Percentiles rank a stretch among this genome's conserved stretches.
These are phyloP conservation scores for Alligator mississippiensis DNA, from an alignment of 2,113 vertebrate species.

Conservation along the genomic window DNA sequence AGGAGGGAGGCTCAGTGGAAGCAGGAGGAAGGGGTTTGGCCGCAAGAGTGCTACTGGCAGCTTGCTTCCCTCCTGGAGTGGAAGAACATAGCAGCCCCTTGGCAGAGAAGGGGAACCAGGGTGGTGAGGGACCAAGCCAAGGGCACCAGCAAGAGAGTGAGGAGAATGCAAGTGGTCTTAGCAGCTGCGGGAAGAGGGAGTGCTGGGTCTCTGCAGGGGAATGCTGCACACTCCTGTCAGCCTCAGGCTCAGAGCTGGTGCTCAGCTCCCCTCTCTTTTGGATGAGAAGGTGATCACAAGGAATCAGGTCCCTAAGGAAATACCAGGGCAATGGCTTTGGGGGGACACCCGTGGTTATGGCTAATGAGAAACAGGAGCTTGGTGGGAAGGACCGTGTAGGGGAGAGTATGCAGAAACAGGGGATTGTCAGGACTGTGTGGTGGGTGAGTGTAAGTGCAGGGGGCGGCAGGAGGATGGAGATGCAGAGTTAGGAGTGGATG, in stretches of 20 bases:
- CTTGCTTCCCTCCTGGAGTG: background rate
- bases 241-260: background rate
- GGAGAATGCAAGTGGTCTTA: background rate
- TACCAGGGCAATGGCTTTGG: background rate
- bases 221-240: constrained; percentile 27
- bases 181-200: background rate
- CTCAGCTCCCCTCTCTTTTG: constrained; percentile 27
- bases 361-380: background rate
- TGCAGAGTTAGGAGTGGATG: background rate
- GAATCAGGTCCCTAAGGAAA: background rate
- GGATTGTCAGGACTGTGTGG: background rate
- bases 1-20: background rate
- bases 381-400: background rate
- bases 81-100: background rate
- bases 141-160: background rate
- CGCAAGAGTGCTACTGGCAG: background rate
- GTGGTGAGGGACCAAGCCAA: background rate
- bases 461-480: background rate
- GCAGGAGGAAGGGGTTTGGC: background rate
- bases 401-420: background rate
- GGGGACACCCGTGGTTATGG: background rate
- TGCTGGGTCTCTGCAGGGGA: background rate
- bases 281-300: background rate
- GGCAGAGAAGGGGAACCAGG: background rate
- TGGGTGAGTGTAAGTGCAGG: background rate